These are phyloP conservation scores for Drosophila orena DNA, from an alignment of 1,140 invertebrate genomes.

Conservation along the genomic window DNA sequence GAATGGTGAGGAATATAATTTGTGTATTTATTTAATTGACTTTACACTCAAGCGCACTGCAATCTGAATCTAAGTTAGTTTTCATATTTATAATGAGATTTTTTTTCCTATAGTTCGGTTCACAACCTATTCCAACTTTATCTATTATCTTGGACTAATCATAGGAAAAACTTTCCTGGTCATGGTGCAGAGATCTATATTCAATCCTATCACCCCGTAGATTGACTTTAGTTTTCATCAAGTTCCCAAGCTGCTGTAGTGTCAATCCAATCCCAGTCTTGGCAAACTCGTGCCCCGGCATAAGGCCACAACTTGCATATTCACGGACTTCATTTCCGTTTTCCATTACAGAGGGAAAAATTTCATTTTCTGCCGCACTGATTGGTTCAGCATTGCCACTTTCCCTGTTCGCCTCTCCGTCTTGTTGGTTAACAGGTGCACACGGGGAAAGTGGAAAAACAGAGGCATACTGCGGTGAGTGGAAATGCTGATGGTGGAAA, in stretches of 20 bases:
- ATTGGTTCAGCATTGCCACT: conserved; percentile 55
- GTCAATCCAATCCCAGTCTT: conserved; percentile 2
- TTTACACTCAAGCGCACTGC: neutral
- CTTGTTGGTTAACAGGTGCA: conserved; percentile 57
- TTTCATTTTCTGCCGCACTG: conserved; percentile 65
- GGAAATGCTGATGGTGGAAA: conserved; percentile 4
- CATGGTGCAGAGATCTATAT: neutral
- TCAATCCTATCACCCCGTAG: neutral
- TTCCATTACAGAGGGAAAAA: conserved; percentile 58
- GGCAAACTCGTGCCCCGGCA: neutral
- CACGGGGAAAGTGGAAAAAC: neutral
- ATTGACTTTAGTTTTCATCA: conserved; percentile 26
- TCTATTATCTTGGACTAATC: conserved; percentile 20
- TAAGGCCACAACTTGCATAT: conserved; percentile 24
- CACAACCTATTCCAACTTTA: conserved; percentile 13
- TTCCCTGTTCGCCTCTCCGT: neutral
- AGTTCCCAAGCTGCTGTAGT: conserved; percentile 9
- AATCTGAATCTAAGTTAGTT: too few relatives aligned
- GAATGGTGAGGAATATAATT: neutral
- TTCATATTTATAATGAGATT: neutral
- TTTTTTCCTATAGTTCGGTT: neutral
- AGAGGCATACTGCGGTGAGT: neutral
- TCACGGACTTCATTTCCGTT: conserved; percentile 61
- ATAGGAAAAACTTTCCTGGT: conserved; percentile 16
- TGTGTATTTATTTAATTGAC: too few relatives aligned